These are phyloP conservation scores for Teleogryllus occipitalis DNA, from an alignment of 1,140 invertebrate species.

Conservation along the genomic window DNA sequence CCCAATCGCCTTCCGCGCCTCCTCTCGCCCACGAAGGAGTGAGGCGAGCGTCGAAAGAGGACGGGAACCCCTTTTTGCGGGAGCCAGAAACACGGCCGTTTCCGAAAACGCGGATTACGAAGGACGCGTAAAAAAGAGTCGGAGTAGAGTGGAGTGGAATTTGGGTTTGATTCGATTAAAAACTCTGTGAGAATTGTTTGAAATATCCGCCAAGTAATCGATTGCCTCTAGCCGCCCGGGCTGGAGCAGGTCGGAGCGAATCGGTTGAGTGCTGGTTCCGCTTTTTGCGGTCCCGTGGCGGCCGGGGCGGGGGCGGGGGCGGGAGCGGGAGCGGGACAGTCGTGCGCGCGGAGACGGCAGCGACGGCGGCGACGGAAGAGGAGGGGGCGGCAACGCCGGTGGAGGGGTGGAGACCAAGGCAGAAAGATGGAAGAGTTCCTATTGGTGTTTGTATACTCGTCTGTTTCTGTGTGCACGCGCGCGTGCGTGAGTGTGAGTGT, in stretches of 20 bases:
- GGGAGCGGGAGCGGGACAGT: no score
- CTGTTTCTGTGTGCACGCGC: no score
- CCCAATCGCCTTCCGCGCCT: background rate
- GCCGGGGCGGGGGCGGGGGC: no score
- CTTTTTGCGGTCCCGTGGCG: background rate
- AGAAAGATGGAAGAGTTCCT: no score
- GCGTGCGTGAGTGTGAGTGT: no score
- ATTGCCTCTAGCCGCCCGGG: background rate
- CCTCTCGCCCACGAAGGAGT: background rate
- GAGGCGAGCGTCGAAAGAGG: background rate
- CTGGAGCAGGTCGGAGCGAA: background rate
- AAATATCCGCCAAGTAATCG: constrained; percentile 4
- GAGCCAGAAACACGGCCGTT: no score
- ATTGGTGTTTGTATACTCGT: no score
- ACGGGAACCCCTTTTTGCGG: background rate
- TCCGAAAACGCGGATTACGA: background rate
- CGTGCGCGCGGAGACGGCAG: no score
- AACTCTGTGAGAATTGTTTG: background rate
- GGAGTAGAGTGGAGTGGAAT: background rate
- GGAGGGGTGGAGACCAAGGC: no score
- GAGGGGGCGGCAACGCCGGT: no score
- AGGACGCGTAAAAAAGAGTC: background rate
- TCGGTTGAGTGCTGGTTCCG: background rate
- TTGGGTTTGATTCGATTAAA: constrained; percentile 1
- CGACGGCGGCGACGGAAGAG: no score